phyloP scores from a whole-genome alignment of 2,113 vertebrate genomes.

The Neoarius graeffei region DNA sequence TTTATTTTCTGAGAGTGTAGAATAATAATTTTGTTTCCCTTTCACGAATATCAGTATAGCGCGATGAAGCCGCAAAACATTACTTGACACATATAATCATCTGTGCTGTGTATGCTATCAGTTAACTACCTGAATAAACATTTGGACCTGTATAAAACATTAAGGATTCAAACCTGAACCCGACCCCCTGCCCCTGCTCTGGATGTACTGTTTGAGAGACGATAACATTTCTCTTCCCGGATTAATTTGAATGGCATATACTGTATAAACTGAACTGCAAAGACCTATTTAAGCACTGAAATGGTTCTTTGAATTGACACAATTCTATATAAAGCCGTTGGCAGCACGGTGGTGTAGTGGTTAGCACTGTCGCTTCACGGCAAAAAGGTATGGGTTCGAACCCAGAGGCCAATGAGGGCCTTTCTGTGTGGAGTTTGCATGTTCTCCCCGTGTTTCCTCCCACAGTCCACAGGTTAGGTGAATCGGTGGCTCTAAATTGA shows the following conservation, averaged over 20 bases:
- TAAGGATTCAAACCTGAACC: neutral
- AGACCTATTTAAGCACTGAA: neutral
- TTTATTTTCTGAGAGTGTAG: too few species aligned
- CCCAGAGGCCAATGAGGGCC: too few species aligned
- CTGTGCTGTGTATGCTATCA: neutral
- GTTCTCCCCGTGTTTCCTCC: too few species aligned
- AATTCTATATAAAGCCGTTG: neutral
- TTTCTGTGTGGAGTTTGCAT: too few species aligned
- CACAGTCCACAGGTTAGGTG: too few species aligned
- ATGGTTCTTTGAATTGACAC: neutral
- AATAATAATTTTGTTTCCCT: neutral
- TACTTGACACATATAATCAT: neutral
- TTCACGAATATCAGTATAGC: neutral
- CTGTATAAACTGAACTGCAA: neutral
- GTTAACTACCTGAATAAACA: neutral
- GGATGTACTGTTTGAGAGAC: neutral
- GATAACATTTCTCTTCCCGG: neutral
- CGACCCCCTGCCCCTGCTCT: neutral
- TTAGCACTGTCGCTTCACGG: too few species aligned
- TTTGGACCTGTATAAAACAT: neutral
- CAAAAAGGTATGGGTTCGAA: too few species aligned
- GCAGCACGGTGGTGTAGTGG: too few species aligned
- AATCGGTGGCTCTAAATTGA: too few species aligned
- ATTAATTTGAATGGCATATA: neutral
- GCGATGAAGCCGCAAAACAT: neutral